phyloP scores from a whole-genome alignment of 2,888 invertebrate species.

The Aphodius granarius region DNA sequence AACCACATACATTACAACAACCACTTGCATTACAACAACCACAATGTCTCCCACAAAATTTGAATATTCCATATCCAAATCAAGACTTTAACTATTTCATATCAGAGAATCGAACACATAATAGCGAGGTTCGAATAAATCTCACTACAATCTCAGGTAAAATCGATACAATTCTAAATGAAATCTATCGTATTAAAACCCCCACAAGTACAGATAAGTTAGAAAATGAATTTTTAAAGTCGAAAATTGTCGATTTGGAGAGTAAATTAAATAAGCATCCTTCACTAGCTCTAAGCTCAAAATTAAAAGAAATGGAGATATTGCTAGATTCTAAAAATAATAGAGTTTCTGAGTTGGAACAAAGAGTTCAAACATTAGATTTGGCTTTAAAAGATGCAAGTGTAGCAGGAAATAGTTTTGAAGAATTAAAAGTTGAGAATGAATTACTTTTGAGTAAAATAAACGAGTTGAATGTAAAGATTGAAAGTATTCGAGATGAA shows the following conservation, averaged over 20 bases:
- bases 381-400: constrained; percentile 26
- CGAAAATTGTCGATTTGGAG: constrained; percentile 50
- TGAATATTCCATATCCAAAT: background rate
- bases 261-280: constrained; percentile 36
- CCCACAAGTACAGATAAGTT: constrained; percentile 28
- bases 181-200: constrained; percentile 46
- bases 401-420: constrained; percentile 26
- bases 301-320: constrained; percentile 23
- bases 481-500: constrained; percentile 27
- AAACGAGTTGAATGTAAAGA: constrained; percentile 30
- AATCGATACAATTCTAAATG: constrained; percentile 63
- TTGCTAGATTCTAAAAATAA: constrained; percentile 5
- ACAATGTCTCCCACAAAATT: constrained; percentile 5
- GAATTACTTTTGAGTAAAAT: constrained; percentile 18
- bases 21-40: constrained; percentile 16
- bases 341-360: constrained; percentile 14
- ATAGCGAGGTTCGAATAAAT: constrained; percentile 67
- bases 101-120: constrained; percentile 64
- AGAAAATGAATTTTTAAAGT: constrained; percentile 44
- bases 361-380: constrained; percentile 5
- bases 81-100: constrained; percentile 56
- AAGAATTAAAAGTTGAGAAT: constrained; percentile 23
- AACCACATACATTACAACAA: constrained; percentile 31
- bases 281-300: background rate
- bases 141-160: constrained; percentile 65